A percentile compares a stretch with the other conserved stretches of the same genome.
Evolutionary conservation across 1,140 invertebrate genomes (phyloP).

Genomic region (Camponotus vicinus): DNA sequence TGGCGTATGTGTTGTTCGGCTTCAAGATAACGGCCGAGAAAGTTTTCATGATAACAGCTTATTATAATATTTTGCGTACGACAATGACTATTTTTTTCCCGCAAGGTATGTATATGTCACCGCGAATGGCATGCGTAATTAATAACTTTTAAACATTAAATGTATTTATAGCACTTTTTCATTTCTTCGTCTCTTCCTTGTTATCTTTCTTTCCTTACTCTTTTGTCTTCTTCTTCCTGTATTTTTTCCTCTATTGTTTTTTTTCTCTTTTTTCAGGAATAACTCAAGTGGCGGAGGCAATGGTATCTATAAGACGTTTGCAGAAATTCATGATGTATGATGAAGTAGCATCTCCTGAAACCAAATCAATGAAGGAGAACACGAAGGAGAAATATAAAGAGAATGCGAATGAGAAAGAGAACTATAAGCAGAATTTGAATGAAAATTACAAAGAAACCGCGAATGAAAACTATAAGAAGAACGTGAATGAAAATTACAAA

Average conservation of each 20-base stretch:
- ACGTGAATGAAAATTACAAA: slow-evolving; percentile 45
- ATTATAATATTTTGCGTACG: slow-evolving; percentile 90
- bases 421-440: neutral
- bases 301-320: slow-evolving; percentile 90
- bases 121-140: neutral
- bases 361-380: slow-evolving; percentile 11
- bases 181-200: neutral
- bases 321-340: slow-evolving; percentile 89
- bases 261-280: slow-evolving; percentile 74
- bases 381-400: slow-evolving; percentile 23
- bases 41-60: slow-evolving; percentile 91
- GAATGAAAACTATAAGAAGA: slow-evolving; percentile 64
- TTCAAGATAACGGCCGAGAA: slow-evolving; percentile 90
- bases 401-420: slow-evolving; percentile 60
- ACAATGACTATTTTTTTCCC: slow-evolving; percentile 92
- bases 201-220: neutral
- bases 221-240: neutral
- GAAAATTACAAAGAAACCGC: slow-evolving; percentile 61
- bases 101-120: slow-evolving; percentile 84
- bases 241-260: neutral
- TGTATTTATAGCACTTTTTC: neutral
- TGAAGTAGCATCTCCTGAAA: slow-evolving; percentile 80
- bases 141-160: neutral
- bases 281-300: slow-evolving; percentile 87
- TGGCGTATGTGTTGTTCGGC: slow-evolving; percentile 91